Evolutionary conservation across 2,888 invertebrate species (phyloP), one percentile per base, ranked within the genome.

Genomic region (Linnaemya tessellans): DNA sequence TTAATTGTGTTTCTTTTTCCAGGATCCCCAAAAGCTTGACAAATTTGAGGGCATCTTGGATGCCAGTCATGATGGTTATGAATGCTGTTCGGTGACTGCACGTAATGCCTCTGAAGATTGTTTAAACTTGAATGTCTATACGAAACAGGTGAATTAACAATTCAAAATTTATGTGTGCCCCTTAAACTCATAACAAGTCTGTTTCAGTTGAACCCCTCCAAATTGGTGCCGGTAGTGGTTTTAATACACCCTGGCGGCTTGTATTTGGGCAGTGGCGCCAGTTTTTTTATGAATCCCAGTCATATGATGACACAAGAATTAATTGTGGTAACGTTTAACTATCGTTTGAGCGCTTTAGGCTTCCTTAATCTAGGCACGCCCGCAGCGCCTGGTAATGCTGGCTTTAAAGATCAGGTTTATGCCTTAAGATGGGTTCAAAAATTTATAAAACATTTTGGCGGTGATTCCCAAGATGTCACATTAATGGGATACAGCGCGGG

Each of bases 181-280:
- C n/a, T 15, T 11, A 25, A 38, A 22, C 10, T 20, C 20, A 5
- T 15, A 13, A 1, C 0, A n/a, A 8, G 8, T 54, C 7, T 0
- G 10, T 75, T 83, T 0, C 56, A 88, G 89, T 38, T 84, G 25
- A 86, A 71, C 0, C 41, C 77, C 15, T 20, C 18, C 0, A 38
- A 43, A 41, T 79, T 82, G 0, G 58, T 70, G 15, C 95, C 96
- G 0, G 95, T 96, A 1, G 90, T 96, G 1, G 93, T 95, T 0
- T 94, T 93, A 90, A 93, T 96, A 85, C 95, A 95, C 90, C 93
- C 94, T 0, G 96, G 95, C 0, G 95, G 93, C n/a, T 95, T 94
- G 89, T 94, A 94, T 89, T 90, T 92, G 2, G 92, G 92, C 56
- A 94, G 94, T 0, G 84, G 88, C 18, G 56, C 86, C 5, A 89